phyloP scores from a whole-genome alignment of 2,888 invertebrate species.

The Apeira syringaria region DNA sequence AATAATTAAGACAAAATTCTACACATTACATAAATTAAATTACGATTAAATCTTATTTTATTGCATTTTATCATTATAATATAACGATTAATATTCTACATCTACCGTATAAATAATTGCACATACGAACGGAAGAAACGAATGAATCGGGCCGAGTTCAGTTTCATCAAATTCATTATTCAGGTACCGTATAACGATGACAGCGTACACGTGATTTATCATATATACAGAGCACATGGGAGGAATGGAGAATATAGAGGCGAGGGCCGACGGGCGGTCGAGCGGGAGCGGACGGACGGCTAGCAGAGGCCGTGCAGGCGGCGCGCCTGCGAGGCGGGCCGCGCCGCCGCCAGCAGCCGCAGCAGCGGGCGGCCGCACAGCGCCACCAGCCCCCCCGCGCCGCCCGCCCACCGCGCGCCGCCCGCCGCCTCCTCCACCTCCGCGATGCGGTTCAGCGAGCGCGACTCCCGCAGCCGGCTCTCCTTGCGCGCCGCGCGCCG shows the following conservation, averaged over 20 bases:
- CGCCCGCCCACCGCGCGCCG: conserved; percentile 68
- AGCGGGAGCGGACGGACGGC: neutral
- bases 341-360: conserved; percentile 79
- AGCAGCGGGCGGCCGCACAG: conserved; percentile 72
- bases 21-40: conserved; percentile 21
- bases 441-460: conserved; percentile 92
- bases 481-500: conserved; percentile 73
- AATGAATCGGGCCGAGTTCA: conserved; percentile 16
- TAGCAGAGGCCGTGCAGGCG: conserved; percentile 75
- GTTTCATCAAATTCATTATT: conserved; percentile 14
- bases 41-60: conserved; percentile 20
- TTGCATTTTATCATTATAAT: conserved; percentile 24
- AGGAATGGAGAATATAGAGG: conserved; percentile 23
- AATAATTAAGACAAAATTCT: conserved; percentile 7
- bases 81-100: conserved; percentile 17
- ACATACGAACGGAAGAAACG: conserved; percentile 14
- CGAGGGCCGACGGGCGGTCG: neutral
- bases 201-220: conserved; percentile 18
- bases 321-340: conserved; percentile 61
- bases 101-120: conserved; percentile 19
- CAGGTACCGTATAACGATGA: conserved; percentile 23
- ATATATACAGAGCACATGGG: conserved; percentile 14
- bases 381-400: conserved; percentile 69
- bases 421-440: conserved; percentile 91
- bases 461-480: conserved; percentile 88